Base-by-base conservation (phyloP, 2,888 invertebrate genomes). In the Tiphia femorata region DNA sequence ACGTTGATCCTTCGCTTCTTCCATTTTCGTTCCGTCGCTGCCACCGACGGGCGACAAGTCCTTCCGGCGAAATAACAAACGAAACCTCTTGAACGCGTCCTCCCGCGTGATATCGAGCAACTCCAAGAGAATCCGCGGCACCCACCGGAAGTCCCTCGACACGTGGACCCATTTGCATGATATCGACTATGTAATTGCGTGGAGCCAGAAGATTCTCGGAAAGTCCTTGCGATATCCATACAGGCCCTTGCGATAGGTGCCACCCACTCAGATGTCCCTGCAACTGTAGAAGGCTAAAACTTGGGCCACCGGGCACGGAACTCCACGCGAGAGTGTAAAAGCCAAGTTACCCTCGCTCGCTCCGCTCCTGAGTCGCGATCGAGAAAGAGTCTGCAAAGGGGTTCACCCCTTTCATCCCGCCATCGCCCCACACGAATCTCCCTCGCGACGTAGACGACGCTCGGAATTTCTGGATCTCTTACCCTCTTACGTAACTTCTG, bases 181-280 rank as follows among this genome's bases (percentile, higher is more conserved):
- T 64, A 66, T 71, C 71, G 67, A 71, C 64, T 69, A 64, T 50
- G 62, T 67, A 62, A 67, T 66, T 68, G 68, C 58, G 47, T 2
- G 33, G 12, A 14, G 7, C 3, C 33, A 14, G 33, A n/a, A 5
- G 3, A 6, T n/a, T 33, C 29, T 29, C 29, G 2, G 29, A 12
- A 12, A 29, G n/a, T n/a, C n/a, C 29, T n/a, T 14, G n/a, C 33
- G 33, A 3, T 3, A 33, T 33, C 12, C 14, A n/a, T n/a, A n/a
- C 12, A 29, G n/a, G 29, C 29, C 1, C 2, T 29, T 7, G 3
- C 33, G 14, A 14, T 33, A n/a, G n/a, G n/a, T n/a, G n/a, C n/a
- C n/a, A n/a, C n/a, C 33, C 12, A 14, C 14, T 33, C 33, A n/a
- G 33, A 14, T 33, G 33, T 33, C 33, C 33, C 33, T n/a, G 33